These are phyloP conservation scores for Ophraella communa DNA, from an alignment of 2,888 invertebrate species.

Conservation along the genomic window DNA sequence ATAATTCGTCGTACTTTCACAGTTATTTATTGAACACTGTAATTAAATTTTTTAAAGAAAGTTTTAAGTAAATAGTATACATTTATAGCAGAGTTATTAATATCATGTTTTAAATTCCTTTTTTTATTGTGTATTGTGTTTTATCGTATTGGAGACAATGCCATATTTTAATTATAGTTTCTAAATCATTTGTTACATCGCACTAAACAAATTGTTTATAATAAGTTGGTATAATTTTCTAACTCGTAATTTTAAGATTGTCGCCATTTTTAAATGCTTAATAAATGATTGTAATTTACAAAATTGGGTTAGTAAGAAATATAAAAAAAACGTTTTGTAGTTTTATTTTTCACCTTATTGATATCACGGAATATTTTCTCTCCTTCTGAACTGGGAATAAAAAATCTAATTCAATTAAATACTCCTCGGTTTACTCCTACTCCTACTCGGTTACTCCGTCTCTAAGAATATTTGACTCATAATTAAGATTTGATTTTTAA, in stretches of 20 bases:
- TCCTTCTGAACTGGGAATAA: too few species aligned
- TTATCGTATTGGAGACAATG: too few species aligned
- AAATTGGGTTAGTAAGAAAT: constrained; percentile 3
- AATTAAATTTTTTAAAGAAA: background rate
- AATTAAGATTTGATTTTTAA: too few species aligned
- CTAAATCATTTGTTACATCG: constrained; percentile 17
- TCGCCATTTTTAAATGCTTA: constrained; percentile 11
- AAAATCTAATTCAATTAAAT: too few species aligned
- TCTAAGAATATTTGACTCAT: too few species aligned
- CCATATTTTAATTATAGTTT: background rate
- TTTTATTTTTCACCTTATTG: background rate
- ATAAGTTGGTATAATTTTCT: constrained; percentile 18
- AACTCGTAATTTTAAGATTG: constrained; percentile 22
- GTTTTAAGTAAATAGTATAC: background rate
- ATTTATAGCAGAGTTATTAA: background rate
- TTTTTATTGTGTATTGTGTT: background rate
- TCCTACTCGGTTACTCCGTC: too few species aligned
- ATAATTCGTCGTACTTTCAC: background rate
- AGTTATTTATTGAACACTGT: background rate
- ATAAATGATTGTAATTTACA: background rate
- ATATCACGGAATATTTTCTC: too few species aligned
- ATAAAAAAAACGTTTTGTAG: background rate
- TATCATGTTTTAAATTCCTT: background rate
- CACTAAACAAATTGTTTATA: constrained; percentile 23
- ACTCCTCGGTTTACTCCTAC: too few species aligned